Evolutionary conservation across 1,140 invertebrate genomes (phyloP), one percentile per base, ranked within the genome.

Genomic region (Thalassaphorura encarpata): DNA sequence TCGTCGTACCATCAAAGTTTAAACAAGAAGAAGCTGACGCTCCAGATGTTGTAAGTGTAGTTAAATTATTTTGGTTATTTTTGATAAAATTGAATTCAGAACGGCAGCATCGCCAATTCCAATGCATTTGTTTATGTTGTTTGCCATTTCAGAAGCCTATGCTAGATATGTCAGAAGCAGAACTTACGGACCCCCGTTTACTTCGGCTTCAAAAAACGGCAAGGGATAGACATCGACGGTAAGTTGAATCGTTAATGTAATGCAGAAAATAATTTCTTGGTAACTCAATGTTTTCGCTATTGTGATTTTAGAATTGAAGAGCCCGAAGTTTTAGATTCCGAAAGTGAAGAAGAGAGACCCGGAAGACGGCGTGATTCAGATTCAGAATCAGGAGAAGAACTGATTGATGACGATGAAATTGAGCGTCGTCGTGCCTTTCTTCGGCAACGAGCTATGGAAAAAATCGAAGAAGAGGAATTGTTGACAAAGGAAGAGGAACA

Each of bases 351-450:
- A 57, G 67, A 70, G 19, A 52, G 61, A 70, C 71, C 59, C 67
- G 70, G 56, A 64, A 62, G 52, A 69, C 67, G 55, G 41, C 43
- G 67, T 62, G 66, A 68, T 18, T 62, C 56, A 29, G 66, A 65
- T 28, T 66, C 62, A 8, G 80, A 81, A 55, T 75, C 79, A 26
- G 77, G 77, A 52, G 76, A 80, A 68, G 78, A 78, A 21, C 78
- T 82, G 56, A 66, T 87, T 0, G 85, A 83, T 57, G 85, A 88
- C 67, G 78, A 79, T 31, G 89, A 93, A 73, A 83, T 94, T 65
- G 89, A 94, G 68, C 78, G 78, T 63, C 73, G 87, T 42, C 77
- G 92, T 56, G 77, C 82, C 43, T 58, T 70, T 40, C 57, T 78
- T 16, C 78, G 82, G 53, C 77, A 83, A 60, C 76, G 78, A 60